Evolutionary conservation across 2,113 vertebrate genomes (phyloP).

Genomic region (Alexandromys fortis): DNA sequence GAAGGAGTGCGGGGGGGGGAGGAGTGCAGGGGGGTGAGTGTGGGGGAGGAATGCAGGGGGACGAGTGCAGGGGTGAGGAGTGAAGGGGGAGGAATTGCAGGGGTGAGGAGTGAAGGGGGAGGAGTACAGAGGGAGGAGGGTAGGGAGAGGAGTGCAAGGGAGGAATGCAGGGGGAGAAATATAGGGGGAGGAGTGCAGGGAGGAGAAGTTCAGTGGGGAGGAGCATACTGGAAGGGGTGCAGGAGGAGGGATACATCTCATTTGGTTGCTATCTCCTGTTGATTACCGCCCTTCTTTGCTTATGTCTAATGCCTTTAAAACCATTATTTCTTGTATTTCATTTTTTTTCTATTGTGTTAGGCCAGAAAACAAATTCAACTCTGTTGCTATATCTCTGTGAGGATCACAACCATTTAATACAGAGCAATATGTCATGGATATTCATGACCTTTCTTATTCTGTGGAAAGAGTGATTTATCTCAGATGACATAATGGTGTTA

Average conservation of each 20-base stretch:
- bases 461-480: conserved; percentile 13
- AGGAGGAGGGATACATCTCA: neutral
- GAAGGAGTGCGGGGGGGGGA: neutral
- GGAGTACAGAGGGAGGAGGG: too few relatives aligned
- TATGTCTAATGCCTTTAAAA: neutral
- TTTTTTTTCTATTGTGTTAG: neutral
- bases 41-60: too few relatives aligned
- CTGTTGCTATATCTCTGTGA: neutral
- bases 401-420: neutral
- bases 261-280: neutral
- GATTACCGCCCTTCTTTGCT: neutral
- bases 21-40: neutral
- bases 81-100: neutral
- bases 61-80: neutral
- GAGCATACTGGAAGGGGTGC: neutral
- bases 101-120: too few relatives aligned
- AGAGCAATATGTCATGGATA: neutral
- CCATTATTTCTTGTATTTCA: neutral
- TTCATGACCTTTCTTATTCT: neutral
- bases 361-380: neutral
- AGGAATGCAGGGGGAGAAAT: neutral
- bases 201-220: neutral
- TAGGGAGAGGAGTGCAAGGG: too few relatives aligned
- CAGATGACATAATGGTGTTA: conserved; percentile 34
- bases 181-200: too few relatives aligned